Percentiles rank a stretch among this genome's conserved stretches.
These are phyloP conservation scores for Crocuta crocuta DNA, from an alignment of 2,113 vertebrate species.

Conservation along the genomic window DNA sequence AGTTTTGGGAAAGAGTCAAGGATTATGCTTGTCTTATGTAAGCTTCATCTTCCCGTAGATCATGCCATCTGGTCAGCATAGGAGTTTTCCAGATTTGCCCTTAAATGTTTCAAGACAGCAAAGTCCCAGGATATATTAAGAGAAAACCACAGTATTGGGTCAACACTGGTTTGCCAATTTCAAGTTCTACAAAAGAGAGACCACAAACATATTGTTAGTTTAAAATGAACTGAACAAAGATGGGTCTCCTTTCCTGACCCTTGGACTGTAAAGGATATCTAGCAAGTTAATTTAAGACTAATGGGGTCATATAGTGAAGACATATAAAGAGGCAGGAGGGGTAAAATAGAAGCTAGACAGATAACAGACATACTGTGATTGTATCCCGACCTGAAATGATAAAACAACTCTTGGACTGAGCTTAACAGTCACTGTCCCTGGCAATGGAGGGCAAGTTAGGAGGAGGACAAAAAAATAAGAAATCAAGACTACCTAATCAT, in stretches of 20 bases:
- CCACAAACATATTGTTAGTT: background rate
- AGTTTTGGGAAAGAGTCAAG: conserved; percentile 33
- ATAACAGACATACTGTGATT: background rate
- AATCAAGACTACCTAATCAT: background rate
- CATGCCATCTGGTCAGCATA: background rate
- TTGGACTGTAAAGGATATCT: background rate
- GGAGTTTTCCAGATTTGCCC: conserved; percentile 45
- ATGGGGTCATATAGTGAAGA: background rate
- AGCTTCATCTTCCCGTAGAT: background rate
- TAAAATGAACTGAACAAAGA: conserved; percentile 10
- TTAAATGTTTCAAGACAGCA: conserved; percentile 33
- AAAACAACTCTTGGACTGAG: background rate
- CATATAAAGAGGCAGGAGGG: background rate
- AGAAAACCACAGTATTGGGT: background rate
- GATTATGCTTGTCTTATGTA: conserved; percentile 29
- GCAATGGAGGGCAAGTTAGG: background rate
- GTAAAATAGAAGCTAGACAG: background rate
- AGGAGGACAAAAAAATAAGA: background rate
- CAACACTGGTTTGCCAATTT: background rate
- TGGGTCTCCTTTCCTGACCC: background rate
- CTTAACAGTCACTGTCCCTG: background rate
- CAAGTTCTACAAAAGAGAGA: conserved; percentile 4
- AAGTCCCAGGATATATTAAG: background rate
- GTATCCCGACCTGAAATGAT: background rate
- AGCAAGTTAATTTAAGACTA: conserved; percentile 29